Percentiles rank a stretch among this genome's conserved stretches.
These are phyloP conservation scores for Cassiopea andromeda DNA, from an alignment of 30 jellyfish, hydroid and myxozoan genomes.

Conservation along the genomic window DNA sequence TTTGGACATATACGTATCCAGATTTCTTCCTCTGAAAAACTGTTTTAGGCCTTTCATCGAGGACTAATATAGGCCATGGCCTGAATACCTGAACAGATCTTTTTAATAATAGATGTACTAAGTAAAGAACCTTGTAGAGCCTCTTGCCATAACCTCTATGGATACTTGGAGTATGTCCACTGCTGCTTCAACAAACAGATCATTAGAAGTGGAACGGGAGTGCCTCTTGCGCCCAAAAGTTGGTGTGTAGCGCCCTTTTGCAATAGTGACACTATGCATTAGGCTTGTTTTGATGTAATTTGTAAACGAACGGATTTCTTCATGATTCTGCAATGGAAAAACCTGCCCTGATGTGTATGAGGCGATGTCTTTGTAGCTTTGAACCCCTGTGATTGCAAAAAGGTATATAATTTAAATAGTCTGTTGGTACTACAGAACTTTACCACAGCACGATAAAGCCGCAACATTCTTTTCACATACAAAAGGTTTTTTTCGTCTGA, in stretches of 20 bases:
- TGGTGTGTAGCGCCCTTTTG: conserved; percentile 52
- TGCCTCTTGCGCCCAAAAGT: conserved; percentile 30
- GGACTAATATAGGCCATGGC: too few relatives aligned
- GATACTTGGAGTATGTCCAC: conserved; percentile 45
- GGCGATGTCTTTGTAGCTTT: conserved; percentile 81
- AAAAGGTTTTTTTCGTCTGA: too few relatives aligned
- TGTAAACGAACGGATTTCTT: conserved; percentile 45
- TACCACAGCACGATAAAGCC: background rate
- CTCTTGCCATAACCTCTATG: conserved; percentile 23
- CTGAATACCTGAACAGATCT: too few relatives aligned
- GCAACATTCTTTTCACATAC: background rate
- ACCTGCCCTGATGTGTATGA: conserved; percentile 83
- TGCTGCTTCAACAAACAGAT: conserved; percentile 46
- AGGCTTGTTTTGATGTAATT: conserved; percentile 59
- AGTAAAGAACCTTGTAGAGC: conserved; percentile 14
- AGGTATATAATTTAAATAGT: too few relatives aligned
- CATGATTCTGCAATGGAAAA: conserved; percentile 40
- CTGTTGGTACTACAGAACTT: background rate
- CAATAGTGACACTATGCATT: conserved; percentile 44
- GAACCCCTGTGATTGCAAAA: conserved; percentile 38
- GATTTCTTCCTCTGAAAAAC: too few relatives aligned
- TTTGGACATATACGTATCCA: too few relatives aligned
- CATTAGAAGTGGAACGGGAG: background rate
- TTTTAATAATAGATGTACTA: too few relatives aligned
- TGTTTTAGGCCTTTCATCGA: too few relatives aligned